Percentiles rank a stretch among this genome's conserved stretches.
These are phyloP conservation scores for Falco berigora DNA, from an alignment of 2,797 vertebrate species.

Conservation along the genomic window DNA sequence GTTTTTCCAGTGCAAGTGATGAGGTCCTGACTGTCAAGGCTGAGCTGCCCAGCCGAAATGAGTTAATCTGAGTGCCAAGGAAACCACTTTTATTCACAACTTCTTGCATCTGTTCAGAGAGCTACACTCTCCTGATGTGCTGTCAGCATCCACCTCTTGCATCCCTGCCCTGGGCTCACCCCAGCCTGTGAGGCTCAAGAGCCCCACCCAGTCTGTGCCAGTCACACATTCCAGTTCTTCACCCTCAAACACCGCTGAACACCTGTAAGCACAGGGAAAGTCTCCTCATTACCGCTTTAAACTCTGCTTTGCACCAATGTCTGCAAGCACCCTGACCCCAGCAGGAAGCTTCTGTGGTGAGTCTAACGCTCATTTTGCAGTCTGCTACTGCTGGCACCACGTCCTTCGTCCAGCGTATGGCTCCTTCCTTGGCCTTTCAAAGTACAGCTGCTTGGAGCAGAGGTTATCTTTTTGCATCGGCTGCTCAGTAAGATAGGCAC, in stretches of 20 bases:
- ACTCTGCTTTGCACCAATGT: background rate
- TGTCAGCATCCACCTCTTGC: background rate
- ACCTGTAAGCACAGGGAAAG: background rate
- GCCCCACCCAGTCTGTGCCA: background rate
- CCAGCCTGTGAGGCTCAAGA: background rate
- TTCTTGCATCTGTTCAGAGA: background rate
- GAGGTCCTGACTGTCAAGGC: background rate
- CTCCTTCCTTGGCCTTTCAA: background rate
- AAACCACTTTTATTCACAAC: background rate
- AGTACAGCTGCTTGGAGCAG: background rate
- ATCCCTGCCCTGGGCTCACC: background rate
- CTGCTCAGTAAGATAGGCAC: background rate
- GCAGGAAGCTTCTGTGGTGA: background rate
- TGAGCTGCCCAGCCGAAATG: background rate
- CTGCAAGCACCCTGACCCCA: background rate
- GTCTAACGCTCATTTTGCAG: rapidly evolving
- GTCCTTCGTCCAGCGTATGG: background rate
- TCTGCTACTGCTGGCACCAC: background rate
- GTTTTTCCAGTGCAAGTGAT: background rate
- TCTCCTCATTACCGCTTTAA: background rate
- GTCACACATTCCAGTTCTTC: background rate
- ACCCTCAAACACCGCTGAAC: background rate
- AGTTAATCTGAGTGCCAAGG: background rate
- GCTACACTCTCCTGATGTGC: background rate
- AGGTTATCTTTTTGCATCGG: background rate